Conservation (phyloP, 2,797 vertebrate species). For the Parotocinclus haroldoi region DNA sequence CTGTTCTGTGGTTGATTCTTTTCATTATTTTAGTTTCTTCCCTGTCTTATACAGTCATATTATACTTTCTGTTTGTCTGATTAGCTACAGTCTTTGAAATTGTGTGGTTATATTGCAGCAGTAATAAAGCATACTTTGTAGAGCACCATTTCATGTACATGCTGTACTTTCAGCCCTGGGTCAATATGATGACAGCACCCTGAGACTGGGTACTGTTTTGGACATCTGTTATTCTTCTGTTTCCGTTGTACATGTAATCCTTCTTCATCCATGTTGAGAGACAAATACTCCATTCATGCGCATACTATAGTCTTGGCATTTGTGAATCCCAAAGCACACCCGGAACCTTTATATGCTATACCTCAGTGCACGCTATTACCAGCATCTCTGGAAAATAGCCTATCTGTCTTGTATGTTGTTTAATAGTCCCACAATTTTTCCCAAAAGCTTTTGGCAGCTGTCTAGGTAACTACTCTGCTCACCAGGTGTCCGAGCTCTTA, state of each 20-base stretch:
- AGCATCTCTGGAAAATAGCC: constrained; percentile 26
- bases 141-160: too few species aligned
- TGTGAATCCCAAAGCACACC: constrained; percentile 7
- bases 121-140: too few species aligned
- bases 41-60: too few species aligned
- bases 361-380: constrained; percentile 26
- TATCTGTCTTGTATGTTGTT: constrained; percentile 37
- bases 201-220: neutral
- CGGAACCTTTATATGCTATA: constrained; percentile 14
- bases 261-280: too few species aligned
- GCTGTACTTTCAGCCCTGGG: too few species aligned
- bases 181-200: too few species aligned
- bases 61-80: too few species aligned
- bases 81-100: too few species aligned
- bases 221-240: neutral
- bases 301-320: constrained; percentile 1
- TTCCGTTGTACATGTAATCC: neutral
- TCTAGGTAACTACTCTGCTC: constrained; percentile 43
- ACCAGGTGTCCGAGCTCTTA: constrained; percentile 50
- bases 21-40: too few species aligned
- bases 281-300: neutral
- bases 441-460: constrained; percentile 43
- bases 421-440: constrained; percentile 34
- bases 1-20: too few species aligned
- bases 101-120: too few species aligned